Evolutionary conservation across 1,140 invertebrate genomes (phyloP).

Genomic region (Lethocerus indicus): DNA sequence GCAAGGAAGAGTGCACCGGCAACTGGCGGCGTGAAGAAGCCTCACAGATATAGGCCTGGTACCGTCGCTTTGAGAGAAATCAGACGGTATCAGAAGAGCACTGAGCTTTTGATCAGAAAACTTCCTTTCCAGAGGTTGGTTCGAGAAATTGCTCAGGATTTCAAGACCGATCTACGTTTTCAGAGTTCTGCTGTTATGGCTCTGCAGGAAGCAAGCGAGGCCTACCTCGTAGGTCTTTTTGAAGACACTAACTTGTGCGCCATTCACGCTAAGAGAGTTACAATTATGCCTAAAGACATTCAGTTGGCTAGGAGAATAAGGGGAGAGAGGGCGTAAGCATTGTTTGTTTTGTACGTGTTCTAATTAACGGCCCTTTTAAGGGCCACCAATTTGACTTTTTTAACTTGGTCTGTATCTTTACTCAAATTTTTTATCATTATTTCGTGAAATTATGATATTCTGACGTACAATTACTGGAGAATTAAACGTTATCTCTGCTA

Average conservation of each 20-base stretch:
- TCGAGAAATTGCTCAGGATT: slow-evolving; percentile 71
- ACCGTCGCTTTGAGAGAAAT: slow-evolving; percentile 76
- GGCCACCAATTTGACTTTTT: too few relatives aligned
- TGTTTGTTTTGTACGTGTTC: too few relatives aligned
- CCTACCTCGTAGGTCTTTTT: slow-evolving; percentile 47
- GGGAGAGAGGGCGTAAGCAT: slow-evolving; percentile 29
- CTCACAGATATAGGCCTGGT: slow-evolving; percentile 59
- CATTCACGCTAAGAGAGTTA: slow-evolving; percentile 51
- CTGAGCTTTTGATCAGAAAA: slow-evolving; percentile 67
- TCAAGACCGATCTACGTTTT: slow-evolving; percentile 37
- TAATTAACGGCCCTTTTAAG: slow-evolving; percentile 21
- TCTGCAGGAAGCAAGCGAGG: slow-evolving; percentile 47
- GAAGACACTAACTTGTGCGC: slow-evolving; percentile 53
- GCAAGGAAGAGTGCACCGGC: slow-evolving; percentile 51
- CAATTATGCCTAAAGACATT: slow-evolving; percentile 52
- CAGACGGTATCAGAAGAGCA: slow-evolving; percentile 69
- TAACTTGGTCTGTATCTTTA: too few relatives aligned
- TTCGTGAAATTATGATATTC: too few relatives aligned
- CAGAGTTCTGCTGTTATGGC: slow-evolving; percentile 36
- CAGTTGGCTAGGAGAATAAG: slow-evolving; percentile 21
- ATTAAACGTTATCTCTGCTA: too few relatives aligned
- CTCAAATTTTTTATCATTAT: too few relatives aligned
- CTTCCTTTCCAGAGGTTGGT: slow-evolving; percentile 72
- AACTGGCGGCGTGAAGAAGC: slow-evolving; percentile 61
- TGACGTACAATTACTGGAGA: too few relatives aligned